Base-by-base conservation (phyloP, 2,888 invertebrate genomes). In the Hyposoter dolosus region DNA sequence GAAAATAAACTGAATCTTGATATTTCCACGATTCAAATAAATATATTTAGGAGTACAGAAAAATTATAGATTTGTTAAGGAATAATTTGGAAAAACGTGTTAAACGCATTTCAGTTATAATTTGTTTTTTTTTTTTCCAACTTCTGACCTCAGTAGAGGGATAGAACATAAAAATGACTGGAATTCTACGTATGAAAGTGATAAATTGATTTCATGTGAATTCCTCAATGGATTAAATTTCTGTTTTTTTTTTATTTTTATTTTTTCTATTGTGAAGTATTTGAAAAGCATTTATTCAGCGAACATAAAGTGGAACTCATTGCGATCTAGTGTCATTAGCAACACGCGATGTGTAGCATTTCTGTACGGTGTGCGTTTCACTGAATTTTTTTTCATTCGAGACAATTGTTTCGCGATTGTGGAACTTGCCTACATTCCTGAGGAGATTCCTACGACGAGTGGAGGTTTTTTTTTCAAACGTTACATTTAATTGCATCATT, bases 401-500 rank as follows among this genome's bases (percentile, higher is more conserved):
- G 65, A 66, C n/a, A 40, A 40, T 66, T 66, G 3, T 66, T 66
- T 66, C 15, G 60, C 60, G 40, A 66, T 35, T 66, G 65, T 40
- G 65, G 12, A 66, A 66, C 35, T 66, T 10, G 65, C 35, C 9
- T 66, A 40, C 35, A 66, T 66, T 66, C 40, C 9, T n/a, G 9
- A 66, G 40, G 35, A 40, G 12, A 66, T 66, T 40, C 40, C 35
- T 66, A n/a, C 40, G n/a, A 28, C 12, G 28, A 12, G 15, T 28
- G 17, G 35, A 9, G 35, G 15, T 65, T 65, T 40, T 66, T 66
- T 65, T 66, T 66, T 60, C 15, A 28, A 60, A 60, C 40, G 19
- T 66, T 66, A 66, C 40, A 40, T 66, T 40, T 66, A 66, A 66
- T 66, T 71, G 5, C n/a, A 53, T 72, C n/a, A 47, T 72, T 72